These are phyloP conservation scores for Enteromius radiatus DNA, from an alignment of 2,797 vertebrate genomes.

Conservation along the genomic window DNA sequence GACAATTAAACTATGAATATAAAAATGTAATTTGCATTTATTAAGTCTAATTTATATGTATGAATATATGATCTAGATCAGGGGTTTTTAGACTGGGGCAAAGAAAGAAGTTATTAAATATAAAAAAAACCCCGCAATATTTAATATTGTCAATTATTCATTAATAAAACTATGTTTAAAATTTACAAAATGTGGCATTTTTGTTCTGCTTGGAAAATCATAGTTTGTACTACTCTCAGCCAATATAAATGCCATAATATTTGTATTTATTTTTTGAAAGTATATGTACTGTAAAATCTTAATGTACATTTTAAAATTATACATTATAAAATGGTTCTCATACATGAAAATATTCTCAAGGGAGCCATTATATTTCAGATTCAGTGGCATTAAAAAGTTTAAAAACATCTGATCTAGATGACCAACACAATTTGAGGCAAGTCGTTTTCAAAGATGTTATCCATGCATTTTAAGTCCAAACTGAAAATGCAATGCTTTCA, in stretches of 20 bases:
- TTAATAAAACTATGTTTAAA: not conserved
- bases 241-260: not conserved
- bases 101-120: not conserved
- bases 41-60: not conserved
- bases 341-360: not conserved
- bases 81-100: not conserved
- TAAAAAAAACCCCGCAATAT: not conserved
- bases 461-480: not conserved
- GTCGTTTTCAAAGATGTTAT: not conserved
- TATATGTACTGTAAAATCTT: not conserved
- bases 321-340: not conserved
- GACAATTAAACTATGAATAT: not conserved
- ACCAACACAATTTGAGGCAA: not conserved
- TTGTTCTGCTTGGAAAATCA: not conserved
- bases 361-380: not conserved
- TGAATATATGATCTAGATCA: not conserved
- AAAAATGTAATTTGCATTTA: not conserved
- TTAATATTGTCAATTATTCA: not conserved
- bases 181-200: not conserved
- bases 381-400: not conserved
- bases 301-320: not conserved
- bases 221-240: not conserved
- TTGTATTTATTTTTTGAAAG: not conserved
- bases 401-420: not conserved
- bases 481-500: not conserved